Base-by-base conservation (phyloP, 1,140 invertebrate genomes). In the Drosophila nebulosa region DNA sequence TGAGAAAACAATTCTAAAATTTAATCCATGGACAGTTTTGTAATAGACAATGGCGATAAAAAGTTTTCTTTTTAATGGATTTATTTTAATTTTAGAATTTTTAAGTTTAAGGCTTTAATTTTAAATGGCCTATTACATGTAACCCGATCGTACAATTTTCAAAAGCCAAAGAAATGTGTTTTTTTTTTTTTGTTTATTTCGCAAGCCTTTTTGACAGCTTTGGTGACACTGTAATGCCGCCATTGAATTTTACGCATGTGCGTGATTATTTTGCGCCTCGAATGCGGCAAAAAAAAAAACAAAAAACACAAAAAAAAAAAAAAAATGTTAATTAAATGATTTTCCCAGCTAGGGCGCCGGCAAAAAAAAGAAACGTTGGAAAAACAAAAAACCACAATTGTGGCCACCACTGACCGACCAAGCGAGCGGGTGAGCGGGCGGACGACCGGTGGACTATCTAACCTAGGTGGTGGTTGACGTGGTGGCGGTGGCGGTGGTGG, bases 291-390 rank as follows among this genome's bases (percentile, higher is more conserved):
- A 53, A 27, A 16, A 2, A 9, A 26, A 26, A 26, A 26, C 6
- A 30, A 30, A 30, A 30, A 30, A 30, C 10, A 30, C 27, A 30
- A n/a, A 16, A 14, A 14, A 6, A 27, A 26, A 26, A 26, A 26
- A 27, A 86, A 88, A 86, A 86, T 86, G 83, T 76, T 86, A 86
- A 86, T 86, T 86, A 86, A 86, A 86, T 86, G 83, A 83, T 86
- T 83, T 86, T 86, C 83, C 83, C 83, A 81, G 78, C 74, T 60
- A 66, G 71, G 32, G 4, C 24, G n/a, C 27, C 51, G 10, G 63
- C 71, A 65, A 61, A 70, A 36, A 79, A 74, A 79, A 53, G 59
- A 69, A 79, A 67, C 36, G 53, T 42, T 30, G 36, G 60, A 64
- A 74, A 27, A 61, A 65, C 12, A 61, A 83, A 73, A 67, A 53